Percentiles rank a stretch among this genome's conserved stretches.
Evolutionary conservation across 2,113 vertebrate genomes (phyloP).

Genomic region (Coptodon rendalli): DNA sequence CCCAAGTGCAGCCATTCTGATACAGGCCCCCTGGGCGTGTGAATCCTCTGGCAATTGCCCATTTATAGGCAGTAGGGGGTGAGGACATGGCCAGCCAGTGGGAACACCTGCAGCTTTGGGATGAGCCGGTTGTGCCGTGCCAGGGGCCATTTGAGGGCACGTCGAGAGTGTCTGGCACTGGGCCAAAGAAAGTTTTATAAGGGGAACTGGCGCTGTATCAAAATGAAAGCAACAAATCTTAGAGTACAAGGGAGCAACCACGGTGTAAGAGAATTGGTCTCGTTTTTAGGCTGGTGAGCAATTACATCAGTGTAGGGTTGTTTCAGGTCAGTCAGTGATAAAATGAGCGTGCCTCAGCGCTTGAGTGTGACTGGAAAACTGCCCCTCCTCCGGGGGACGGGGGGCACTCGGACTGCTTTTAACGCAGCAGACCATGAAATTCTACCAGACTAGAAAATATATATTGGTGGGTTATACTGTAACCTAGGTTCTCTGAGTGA

Average conservation of each 20-base stretch:
- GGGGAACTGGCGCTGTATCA: slow-evolving; percentile 43
- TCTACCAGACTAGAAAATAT: slow-evolving; percentile 35
- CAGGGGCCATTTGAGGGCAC: slow-evolving; percentile 52
- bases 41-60: slow-evolving; percentile 47
- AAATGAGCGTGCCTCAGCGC: slow-evolving; percentile 35
- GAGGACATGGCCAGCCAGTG: slow-evolving; percentile 35
- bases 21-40: slow-evolving; percentile 50
- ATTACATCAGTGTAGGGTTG: slow-evolving; percentile 48
- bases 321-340: slow-evolving; percentile 60
- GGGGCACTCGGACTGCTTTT: slow-evolving; percentile 41
- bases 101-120: slow-evolving; percentile 57
- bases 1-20: slow-evolving; percentile 40
- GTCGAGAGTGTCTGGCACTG: slow-evolving; percentile 12
- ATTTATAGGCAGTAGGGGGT: slow-evolving; percentile 36
- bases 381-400: not conserved
- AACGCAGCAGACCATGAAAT: slow-evolving; percentile 64
- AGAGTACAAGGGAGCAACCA: slow-evolving; percentile 19
- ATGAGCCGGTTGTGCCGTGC: slow-evolving; percentile 13
- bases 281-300: slow-evolving; percentile 42
- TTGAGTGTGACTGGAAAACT: slow-evolving; percentile 50
- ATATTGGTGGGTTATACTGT: not conserved
- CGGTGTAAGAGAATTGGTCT: slow-evolving; percentile 9
- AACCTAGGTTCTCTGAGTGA: not conserved
- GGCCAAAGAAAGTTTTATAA: slow-evolving; percentile 40
- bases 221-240: slow-evolving; percentile 24